Conservation (phyloP, 2,888 invertebrate genomes). For the Cancer borealis region DNA sequence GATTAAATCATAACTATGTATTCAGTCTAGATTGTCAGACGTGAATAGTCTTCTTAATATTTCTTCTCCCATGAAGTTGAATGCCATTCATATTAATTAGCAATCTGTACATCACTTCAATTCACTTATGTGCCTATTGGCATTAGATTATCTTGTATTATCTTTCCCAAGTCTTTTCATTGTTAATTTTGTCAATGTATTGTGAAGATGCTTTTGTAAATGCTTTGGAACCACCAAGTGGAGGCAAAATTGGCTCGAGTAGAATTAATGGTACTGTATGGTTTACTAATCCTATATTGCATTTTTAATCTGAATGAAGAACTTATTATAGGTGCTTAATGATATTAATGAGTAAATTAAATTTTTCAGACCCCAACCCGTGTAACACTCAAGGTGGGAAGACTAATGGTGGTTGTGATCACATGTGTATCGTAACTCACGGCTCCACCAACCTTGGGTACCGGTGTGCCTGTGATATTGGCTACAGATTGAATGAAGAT, state of each 20-base stretch:
- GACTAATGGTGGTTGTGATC: conserved; percentile 93
- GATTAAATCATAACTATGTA: too few species aligned
- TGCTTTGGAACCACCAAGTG: neutral
- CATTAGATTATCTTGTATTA: too few species aligned
- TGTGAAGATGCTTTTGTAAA: neutral
- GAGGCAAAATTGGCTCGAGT: neutral
- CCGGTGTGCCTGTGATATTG: conserved; percentile 94
- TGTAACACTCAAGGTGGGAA: conserved; percentile 92
- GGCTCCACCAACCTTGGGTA: conserved; percentile 86
- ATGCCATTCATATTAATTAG: too few species aligned
- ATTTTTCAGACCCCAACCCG: conserved; percentile 81
- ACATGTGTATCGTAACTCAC: conserved; percentile 93
- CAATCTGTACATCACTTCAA: too few species aligned
- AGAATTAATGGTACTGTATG: neutral
- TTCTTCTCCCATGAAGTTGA: too few species aligned
- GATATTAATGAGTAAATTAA: neutral
- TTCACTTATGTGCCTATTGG: too few species aligned
- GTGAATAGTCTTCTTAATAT: too few species aligned
- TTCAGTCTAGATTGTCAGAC: too few species aligned
- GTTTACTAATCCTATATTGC: neutral
- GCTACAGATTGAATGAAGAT: conserved; percentile 88
- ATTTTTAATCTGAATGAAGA: neutral
- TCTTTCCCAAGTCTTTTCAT: too few species aligned
- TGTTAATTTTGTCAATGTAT: neutral
- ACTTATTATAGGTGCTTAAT: neutral